Evolutionary conservation across 30 jellyfish, hydroid and myxozoan species (phyloP), one percentile per base, ranked within the genome.

Genomic region (Phacellophora camtschatica): DNA sequence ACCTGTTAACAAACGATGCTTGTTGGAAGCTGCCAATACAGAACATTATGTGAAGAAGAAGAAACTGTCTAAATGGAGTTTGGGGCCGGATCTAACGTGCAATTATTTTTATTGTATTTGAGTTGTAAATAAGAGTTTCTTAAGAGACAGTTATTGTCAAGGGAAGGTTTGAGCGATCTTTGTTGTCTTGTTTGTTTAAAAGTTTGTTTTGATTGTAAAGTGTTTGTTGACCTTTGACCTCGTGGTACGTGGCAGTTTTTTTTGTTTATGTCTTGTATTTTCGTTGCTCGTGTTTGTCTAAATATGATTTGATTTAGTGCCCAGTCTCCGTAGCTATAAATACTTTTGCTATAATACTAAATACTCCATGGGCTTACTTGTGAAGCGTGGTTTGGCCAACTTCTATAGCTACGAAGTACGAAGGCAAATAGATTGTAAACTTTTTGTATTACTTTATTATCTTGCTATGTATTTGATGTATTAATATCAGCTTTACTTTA

Each of bases 11-110:
- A 82, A 68, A 37, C 59, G 54, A 37, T 67, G 70, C 36, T 68
- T 82, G 62, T 37, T 82, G 62, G 87, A 82, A 68, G 80, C 89
- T 61, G 71, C 71, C 24, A 43, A 35, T 1, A 9, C 37, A 20
- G 34, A 42, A 10, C 3, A 66, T 11, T 32, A 64, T 64, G 2
- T 18, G 64, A 16, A n/a, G 24, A 66, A n/a, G 51, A 59, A 34
- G 37, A 66, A 66, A 66, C 81, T 66, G 81, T 66, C 81, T 48
- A 8, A 71, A 19, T 1, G 84, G 48, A 48, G 71, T 53, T 48
- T 27, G 84, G 71, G 84, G 63, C 84, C 69, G 84, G 72, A 71
- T 46, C 54, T 48, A 46, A 71, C 46, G 83, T 68, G 67, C 49
- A 48, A 68, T 33, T 15, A 31, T 18, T 54, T 54, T 54, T 54